Base-by-base conservation (phyloP, 1,140 invertebrate genomes). In the Drosophila nebulosa region DNA sequence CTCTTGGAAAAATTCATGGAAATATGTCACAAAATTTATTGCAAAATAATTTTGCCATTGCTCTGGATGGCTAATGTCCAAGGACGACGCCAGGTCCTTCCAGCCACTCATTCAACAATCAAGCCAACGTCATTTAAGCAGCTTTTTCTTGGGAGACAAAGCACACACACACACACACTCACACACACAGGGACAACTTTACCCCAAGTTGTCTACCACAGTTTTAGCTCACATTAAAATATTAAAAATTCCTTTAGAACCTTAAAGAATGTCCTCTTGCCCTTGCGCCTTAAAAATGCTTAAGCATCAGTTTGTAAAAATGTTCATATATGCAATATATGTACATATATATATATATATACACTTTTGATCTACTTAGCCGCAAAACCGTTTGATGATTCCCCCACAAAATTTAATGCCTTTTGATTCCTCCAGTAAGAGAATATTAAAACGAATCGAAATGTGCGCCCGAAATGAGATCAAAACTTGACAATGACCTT, bases 11-110 rank as follows among this genome's bases (percentile, higher is more conserved):
- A 74, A 88, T 78, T 86, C 81, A 88, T 64, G 83, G 59, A 89
- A 88, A 88, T 76, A 88, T 88, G 84, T 89, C 84, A 89, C 84
- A 89, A 89, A 89, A 89, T 89, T 89, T 89, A 89, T 89, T 89
- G 85, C 84, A 89, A 89, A 89, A 89, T 89, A 89, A 89, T 89
- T 79, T 88, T 36, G 65, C 65, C 59, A 30, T 64, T 67, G 59
- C 53, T 63, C 39, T 32, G 14, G 51, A 65, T 51, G 52, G 53
- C 57, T 77, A 64, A 74, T 77, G 78, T 76, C 64, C 76, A 69
- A 61, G 27, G 35, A 35, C 18, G n/a, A n/a, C n/a, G n/a, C 36
- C 56, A 16, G 14, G 52, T 69, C 46, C 42, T 30, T 59, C 27
- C 58, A 51, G 50, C 53, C 21, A 70, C 57, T 22, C 21, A 35